Conservation (phyloP, 2,113 vertebrate genomes). For the Strigops habroptila region DNA sequence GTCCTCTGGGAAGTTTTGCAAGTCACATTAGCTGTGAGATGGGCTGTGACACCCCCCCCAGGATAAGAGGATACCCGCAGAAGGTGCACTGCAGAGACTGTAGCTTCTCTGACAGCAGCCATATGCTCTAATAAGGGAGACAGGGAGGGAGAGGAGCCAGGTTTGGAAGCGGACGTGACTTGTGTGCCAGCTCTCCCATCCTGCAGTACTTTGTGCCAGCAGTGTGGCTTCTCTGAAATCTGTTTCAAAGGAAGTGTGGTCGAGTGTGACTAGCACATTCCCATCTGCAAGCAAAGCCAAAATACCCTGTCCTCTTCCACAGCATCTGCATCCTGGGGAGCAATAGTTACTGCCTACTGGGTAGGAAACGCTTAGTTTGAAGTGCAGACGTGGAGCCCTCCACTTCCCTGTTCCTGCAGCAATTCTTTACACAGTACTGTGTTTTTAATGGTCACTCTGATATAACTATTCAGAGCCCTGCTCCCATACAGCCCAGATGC, state of each 20-base stretch:
- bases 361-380: background rate
- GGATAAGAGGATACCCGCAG: background rate
- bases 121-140: background rate
- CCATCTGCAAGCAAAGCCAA: background rate
- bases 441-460: background rate
- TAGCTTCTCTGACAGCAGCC: background rate
- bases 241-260: background rate
- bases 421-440: background rate
- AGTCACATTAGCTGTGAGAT: background rate
- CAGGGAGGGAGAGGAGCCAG: background rate
- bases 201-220: constrained; percentile 34
- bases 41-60: background rate
- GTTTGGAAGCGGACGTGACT: background rate
- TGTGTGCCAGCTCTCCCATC: background rate
- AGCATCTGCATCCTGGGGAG: background rate
- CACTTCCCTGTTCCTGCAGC: background rate
- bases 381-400: background rate
- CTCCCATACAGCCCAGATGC: background rate
- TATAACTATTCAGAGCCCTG: background rate
- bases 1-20: background rate
- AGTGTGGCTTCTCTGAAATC: background rate
- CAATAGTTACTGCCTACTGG: background rate
- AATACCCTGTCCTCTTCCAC: background rate
- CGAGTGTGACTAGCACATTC: background rate
- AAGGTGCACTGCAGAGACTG: background rate